Base-by-base conservation (phyloP, 2,797 vertebrate species). In the Sphenopsis melanotis region DNA sequence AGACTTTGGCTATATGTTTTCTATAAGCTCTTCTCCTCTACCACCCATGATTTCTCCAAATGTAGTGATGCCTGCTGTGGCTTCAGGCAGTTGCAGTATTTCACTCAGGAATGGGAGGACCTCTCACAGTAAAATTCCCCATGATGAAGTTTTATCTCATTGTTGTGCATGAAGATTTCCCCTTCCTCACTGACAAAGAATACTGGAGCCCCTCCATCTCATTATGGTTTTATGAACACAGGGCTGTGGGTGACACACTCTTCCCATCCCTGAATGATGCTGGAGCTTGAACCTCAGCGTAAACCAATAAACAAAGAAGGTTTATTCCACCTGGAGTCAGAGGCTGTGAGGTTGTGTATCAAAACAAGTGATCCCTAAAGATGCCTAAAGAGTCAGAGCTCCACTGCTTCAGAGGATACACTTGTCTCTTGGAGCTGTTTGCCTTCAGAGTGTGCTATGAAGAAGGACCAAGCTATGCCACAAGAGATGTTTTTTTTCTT, bases 31-130 rank as follows among this genome's bases (percentile, higher is more conserved):
- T 87, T 74, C 37, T 81, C 34, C 60, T 84, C 39, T 50, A 3
- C 36, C n/a, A 64, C 37, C 69, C 50, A 30, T 11, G 47, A 55
- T 57, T 89, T 85, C 68, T 77, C 72, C 30, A 13, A 63, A n/a
- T 1, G n/a, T 3, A 70, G 44, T 10, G 27, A 78, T 53, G 53
- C 34, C 60, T 2, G 7, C 30, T 0, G 0, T 23, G 39, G 75
- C 71, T 85, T 52, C 61, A 63, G 70, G 57, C 79, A 80, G 46
- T 4, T 74, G 65, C 19, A 64, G 24, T 26, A 64, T 56, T 34
- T 44, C 32, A 50, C 42, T 32, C 46, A 82, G 59, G 9, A 30
- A 55, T 9, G 11, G 60, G 26, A 93, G 72, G 30, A 53, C 26
- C 15, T 30, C 68, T 57, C 56, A 53, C 59, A 69, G 19, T 44